phyloP scores from a whole-genome alignment of 2,888 invertebrate genomes.

The Strigamia transsilvanica region DNA sequence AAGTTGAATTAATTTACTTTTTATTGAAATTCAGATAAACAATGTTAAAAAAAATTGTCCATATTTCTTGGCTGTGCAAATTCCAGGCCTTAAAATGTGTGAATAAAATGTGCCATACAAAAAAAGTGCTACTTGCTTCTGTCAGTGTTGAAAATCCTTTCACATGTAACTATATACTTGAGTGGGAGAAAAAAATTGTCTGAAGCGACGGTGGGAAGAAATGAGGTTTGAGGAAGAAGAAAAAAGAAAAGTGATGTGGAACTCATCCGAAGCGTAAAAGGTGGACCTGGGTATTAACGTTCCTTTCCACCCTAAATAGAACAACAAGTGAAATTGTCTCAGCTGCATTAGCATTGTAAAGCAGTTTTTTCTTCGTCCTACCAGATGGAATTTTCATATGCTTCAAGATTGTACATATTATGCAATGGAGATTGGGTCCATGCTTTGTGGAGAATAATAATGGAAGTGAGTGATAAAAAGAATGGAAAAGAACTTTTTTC shows the following conservation, averaged over 20 bases:
- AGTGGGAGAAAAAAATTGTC: background rate
- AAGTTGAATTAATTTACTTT: no score
- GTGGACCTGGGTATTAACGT: background rate
- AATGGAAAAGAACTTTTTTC: background rate
- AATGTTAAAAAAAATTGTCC: no score
- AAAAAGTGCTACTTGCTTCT: background rate
- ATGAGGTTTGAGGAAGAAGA: background rate
- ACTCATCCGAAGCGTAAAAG: background rate
- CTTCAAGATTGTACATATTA: background rate
- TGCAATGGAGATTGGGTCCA: background rate
- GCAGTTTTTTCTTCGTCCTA: background rate
- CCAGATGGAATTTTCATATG: slow-evolving; percentile 8
- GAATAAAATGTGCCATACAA: no score
- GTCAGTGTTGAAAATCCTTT: background rate
- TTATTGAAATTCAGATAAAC: no score
- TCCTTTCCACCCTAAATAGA: background rate
- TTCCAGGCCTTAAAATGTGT: background rate
- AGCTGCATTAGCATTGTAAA: background rate
- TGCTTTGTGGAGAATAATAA: background rate
- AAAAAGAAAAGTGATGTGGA: background rate
- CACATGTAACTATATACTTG: background rate
- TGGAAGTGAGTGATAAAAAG: background rate
- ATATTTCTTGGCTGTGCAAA: background rate
- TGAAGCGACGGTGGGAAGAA: background rate
- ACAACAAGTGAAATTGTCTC: slow-evolving; percentile 1